Conservation (phyloP, 1,140 invertebrate genomes). For the Campodea augens region DNA sequence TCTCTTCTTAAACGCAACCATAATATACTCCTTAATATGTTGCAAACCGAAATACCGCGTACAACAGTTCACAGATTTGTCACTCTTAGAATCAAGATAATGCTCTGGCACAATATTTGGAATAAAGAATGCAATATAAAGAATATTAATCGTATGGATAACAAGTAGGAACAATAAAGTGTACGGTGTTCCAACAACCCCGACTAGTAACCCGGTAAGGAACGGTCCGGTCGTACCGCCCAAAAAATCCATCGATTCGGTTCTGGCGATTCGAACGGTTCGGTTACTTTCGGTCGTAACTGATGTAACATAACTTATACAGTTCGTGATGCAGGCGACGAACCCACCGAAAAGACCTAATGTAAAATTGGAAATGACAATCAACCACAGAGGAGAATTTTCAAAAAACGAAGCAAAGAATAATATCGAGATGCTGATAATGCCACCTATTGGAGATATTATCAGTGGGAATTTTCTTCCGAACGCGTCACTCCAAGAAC, state of each 20-base stretch:
- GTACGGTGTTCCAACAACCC: not conserved
- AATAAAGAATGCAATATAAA: not conserved
- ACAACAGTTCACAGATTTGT: too few species aligned
- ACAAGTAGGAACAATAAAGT: not conserved
- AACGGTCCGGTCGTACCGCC: constrained; percentile 23
- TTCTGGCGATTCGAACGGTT: constrained; percentile 24
- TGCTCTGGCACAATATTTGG: not conserved
- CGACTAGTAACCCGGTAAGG: not conserved
- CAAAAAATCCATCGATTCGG: constrained; percentile 29
- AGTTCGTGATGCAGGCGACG: constrained; percentile 23
- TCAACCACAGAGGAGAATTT: constrained; percentile 17
- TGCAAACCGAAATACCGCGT: constrained; percentile 7
- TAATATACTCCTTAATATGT: constrained; percentile 18
- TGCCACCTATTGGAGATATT: constrained; percentile 23
- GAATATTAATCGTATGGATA: not conserved
- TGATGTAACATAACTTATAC: constrained; percentile 27
- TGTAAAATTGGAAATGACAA: constrained; percentile 22
- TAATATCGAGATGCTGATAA: constrained; percentile 21
- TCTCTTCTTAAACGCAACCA: constrained; percentile 19
- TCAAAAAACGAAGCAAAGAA: constrained; percentile 22
- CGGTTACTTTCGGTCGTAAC: constrained; percentile 19
- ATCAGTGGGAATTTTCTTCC: constrained; percentile 26
- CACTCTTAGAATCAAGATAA: not conserved
- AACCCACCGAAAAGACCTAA: constrained; percentile 26
- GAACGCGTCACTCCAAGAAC: constrained; percentile 19